Percentiles rank a stretch among this genome's conserved stretches.
Evolutionary conservation across 2,888 invertebrate genomes (phyloP).

Genomic region (Tenthredo amoena): DNA sequence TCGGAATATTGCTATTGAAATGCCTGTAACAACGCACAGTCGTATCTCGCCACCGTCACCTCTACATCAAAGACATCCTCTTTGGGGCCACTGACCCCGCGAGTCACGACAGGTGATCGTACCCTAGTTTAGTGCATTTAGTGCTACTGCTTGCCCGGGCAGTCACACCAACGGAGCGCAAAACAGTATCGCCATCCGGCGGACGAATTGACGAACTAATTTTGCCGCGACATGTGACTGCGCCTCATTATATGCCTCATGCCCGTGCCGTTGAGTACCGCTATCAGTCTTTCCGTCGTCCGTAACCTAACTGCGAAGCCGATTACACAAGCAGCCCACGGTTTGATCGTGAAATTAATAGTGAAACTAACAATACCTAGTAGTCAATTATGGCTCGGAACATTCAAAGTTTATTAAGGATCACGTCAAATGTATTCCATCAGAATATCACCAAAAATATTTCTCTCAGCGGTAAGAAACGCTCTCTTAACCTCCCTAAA

Average conservation of each 20-base stretch:
- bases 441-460: slow-evolving; percentile 59
- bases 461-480: slow-evolving; percentile 63
- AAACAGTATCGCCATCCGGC: too few relatives aligned
- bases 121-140: too few relatives aligned
- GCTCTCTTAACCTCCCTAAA: slow-evolving; percentile 58
- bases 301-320: slow-evolving; percentile 31
- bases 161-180: too few relatives aligned
- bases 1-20: neutral
- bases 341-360: slow-evolving; percentile 51
- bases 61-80: too few relatives aligned
- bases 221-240: too few relatives aligned
- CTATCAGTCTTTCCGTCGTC: slow-evolving; percentile 37
- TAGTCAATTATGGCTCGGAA: slow-evolving; percentile 65
- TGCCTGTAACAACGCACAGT: too few relatives aligned
- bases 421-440: slow-evolving; percentile 60
- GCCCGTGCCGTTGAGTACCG: neutral
- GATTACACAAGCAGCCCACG: slow-evolving; percentile 17
- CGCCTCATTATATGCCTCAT: too few relatives aligned
- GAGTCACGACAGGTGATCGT: too few relatives aligned
- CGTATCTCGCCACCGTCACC: neutral
- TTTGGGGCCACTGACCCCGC: neutral
- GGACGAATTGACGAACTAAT: too few relatives aligned
- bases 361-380: slow-evolving; percentile 52
- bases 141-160: too few relatives aligned
- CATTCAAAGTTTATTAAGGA: slow-evolving; percentile 60